phyloP scores from a whole-genome alignment of 2,797 vertebrate genomes.

The Malurus leucopterus region DNA sequence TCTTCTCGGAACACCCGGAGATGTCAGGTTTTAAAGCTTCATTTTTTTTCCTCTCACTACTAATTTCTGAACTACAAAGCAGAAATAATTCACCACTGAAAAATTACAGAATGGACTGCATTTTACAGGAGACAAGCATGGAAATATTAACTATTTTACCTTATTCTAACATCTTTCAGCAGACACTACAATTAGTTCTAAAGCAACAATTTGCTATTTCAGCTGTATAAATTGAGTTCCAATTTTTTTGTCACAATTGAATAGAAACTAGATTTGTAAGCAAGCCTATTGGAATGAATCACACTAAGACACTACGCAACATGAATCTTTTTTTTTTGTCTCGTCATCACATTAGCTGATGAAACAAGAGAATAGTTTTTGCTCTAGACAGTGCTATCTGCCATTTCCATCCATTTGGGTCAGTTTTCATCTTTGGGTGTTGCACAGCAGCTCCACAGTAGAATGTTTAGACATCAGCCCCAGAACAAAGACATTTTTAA shows the following conservation, averaged over 20 bases:
- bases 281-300: neutral
- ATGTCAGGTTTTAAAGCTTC: too few species aligned
- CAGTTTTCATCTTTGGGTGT: neutral
- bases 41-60: too few species aligned
- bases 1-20: neutral
- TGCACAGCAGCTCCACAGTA: neutral
- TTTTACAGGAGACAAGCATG: neutral
- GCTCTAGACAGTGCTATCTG: neutral
- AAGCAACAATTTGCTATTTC: neutral
- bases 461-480: neutral
- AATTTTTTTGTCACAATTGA: neutral
- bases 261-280: neutral
- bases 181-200: neutral
- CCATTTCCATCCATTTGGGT: neutral
- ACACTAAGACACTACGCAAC: rapidly evolving
- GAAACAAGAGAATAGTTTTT: neutral
- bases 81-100: conserved; percentile 2
- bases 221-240: neutral
- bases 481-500: neutral
- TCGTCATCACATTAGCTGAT: neutral
- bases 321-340: neutral
- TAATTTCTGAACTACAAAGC: conserved; percentile 34
- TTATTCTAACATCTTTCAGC: neutral
- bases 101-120: neutral
- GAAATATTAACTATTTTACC: neutral